Evolutionary conservation across 1,140 invertebrate genomes (phyloP), one percentile per base, ranked within the genome.

Genomic region (Drosophila repleta): DNA sequence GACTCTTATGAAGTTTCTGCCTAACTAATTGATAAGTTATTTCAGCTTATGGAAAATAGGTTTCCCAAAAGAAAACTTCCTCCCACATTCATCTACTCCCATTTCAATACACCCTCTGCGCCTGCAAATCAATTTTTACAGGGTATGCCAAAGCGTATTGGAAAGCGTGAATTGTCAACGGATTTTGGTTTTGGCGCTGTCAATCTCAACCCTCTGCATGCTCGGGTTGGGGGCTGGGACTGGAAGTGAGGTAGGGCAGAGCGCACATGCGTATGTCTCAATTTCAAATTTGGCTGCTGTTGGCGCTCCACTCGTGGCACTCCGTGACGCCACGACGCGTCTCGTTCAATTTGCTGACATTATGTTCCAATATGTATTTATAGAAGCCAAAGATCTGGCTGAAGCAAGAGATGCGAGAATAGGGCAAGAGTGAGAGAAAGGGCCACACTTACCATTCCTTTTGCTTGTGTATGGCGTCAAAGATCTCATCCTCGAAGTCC

Each of bases 401-500:
- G 2, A 2, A 60, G n/a, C n/a, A 15, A 41, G 15, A n/a, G 3
- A 41, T 10, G 17, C 39, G 7, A 17, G 5, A 17, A 41, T 5
- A 41, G 37, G 1, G 37, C 15, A 0, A 17, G n/a, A 41, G 39
- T 5, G n/a, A 3, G n/a, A 15, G n/a, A 15, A 1, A 13, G 20
- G 10, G 48, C 18, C 10, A 18, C 7, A 91, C 83, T 88, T 89
- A 94, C 94, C 93, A 94, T 90, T 94, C 94, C 74, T 94, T 94
- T 57, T 93, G 93, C 90, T 95, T 95, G 67, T 94, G 92, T 67
- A 96, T 93, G 67, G 91, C 92, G 64, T 95, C 93, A 91, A 94
- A 96, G 71, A 94, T 92, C 61, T 93, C 92, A 32, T 94, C 94
- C 76, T 95, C 94, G 80, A 96, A 96, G 71, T 94, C 93, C 49